Evolutionary conservation across 2,888 invertebrate species (phyloP).

Genomic region (Himalopsyche japonica): DNA sequence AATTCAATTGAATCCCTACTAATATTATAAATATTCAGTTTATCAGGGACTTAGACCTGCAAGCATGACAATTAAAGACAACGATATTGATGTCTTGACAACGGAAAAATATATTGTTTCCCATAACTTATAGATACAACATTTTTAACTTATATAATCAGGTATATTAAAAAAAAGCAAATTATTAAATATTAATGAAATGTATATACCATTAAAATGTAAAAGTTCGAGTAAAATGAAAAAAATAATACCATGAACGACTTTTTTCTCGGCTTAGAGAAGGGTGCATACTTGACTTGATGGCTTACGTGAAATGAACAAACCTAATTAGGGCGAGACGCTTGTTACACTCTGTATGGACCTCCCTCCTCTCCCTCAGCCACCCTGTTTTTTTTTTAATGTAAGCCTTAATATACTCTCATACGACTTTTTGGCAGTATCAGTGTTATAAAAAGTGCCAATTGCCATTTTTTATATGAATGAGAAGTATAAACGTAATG

Average conservation of each 20-base stretch:
- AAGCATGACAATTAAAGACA: too few species aligned
- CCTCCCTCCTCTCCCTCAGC: background rate
- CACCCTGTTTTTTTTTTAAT: background rate
- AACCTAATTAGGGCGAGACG: slow-evolving; percentile 39
- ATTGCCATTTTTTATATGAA: background rate
- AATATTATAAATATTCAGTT: too few species aligned
- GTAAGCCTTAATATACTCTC: background rate
- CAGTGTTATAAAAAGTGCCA: background rate
- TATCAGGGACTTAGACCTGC: too few species aligned
- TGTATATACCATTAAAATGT: too few species aligned
- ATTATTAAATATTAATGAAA: too few species aligned
- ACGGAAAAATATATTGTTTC: too few species aligned
- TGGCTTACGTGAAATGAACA: slow-evolving; percentile 40
- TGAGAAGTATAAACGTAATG: background rate
- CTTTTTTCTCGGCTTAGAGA: background rate
- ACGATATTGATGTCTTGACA: too few species aligned
- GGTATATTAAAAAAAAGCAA: too few species aligned
- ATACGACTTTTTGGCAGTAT: background rate
- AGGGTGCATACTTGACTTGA: slow-evolving; percentile 33
- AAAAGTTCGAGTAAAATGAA: too few species aligned
- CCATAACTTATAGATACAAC: too few species aligned
- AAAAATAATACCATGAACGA: background rate
- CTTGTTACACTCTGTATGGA: slow-evolving; percentile 32
- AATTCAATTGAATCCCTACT: too few species aligned
- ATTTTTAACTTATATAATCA: too few species aligned